phyloP scores from a whole-genome alignment of 2,888 invertebrate species.

The Dicycla oo region DNA sequence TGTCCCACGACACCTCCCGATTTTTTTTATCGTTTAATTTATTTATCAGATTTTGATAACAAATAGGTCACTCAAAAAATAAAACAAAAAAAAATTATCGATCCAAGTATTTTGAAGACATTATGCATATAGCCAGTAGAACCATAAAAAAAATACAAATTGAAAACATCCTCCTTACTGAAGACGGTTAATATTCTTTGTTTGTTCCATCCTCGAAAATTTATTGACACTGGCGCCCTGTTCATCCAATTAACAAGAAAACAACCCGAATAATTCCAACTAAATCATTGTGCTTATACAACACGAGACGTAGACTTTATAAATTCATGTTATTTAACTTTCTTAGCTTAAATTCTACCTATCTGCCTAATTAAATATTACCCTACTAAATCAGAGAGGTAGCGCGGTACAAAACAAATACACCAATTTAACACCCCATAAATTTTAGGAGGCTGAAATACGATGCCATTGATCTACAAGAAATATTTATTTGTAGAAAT shows the following conservation, averaged over 20 bases:
- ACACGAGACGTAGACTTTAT: constrained; percentile 33
- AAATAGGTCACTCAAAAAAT: too few relatives aligned
- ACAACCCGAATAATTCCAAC: constrained; percentile 35
- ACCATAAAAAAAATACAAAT: too few relatives aligned
- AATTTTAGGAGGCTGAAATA: constrained; percentile 59
- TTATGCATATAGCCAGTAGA: too few relatives aligned
- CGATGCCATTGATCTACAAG: constrained; percentile 31
- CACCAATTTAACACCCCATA: constrained; percentile 67
- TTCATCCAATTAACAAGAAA: constrained; percentile 54
- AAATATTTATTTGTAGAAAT: constrained; percentile 27
- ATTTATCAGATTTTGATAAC: too few relatives aligned
- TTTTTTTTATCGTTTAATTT: too few relatives aligned
- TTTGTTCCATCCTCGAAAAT: neutral
- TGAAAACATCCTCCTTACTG: neutral
- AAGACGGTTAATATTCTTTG: neutral
- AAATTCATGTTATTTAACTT: constrained; percentile 56
- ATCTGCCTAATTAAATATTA: constrained; percentile 67
- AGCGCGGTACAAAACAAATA: constrained; percentile 65
- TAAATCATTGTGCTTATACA: constrained; percentile 55
- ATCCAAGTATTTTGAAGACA: too few relatives aligned
- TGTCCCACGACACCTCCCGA: too few relatives aligned
- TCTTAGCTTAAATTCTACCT: constrained; percentile 47
- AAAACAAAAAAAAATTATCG: too few relatives aligned
- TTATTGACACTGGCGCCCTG: constrained; percentile 18
- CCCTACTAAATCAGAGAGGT: constrained; percentile 66